Evolutionary conservation across 2,797 vertebrate species (phyloP).

Genomic region (Huso huso): DNA sequence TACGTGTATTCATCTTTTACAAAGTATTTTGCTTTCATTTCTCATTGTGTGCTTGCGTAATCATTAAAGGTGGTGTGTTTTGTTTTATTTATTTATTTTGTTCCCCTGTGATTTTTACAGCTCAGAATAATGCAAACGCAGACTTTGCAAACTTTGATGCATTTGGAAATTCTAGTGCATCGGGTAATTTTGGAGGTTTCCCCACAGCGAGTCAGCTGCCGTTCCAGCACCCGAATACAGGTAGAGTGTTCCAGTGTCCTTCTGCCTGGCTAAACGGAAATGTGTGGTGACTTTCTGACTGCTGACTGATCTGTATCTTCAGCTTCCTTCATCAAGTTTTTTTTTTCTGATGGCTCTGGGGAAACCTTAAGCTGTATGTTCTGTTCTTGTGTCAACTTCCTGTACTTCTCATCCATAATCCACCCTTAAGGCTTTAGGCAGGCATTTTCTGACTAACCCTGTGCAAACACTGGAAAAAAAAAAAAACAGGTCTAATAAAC

Average conservation of each 20-base stretch:
- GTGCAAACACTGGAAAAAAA: neutral
- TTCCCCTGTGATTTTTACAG: constrained; percentile 72
- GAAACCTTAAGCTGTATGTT: constrained; percentile 57
- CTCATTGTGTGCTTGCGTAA: constrained; percentile 46
- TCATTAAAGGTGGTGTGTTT: constrained; percentile 51
- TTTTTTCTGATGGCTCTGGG: constrained; percentile 56
- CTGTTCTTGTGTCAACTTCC: neutral
- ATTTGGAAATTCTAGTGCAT: constrained; percentile 79
- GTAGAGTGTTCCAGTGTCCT: constrained; percentile 56
- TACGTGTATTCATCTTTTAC: constrained; percentile 31
- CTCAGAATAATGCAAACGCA: constrained; percentile 83
- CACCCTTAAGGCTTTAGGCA: too few relatives aligned
- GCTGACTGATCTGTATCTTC: neutral
- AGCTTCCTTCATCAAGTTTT: constrained; percentile 32
- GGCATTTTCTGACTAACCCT: neutral
- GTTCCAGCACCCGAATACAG: constrained; percentile 86
- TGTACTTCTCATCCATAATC: too few relatives aligned
- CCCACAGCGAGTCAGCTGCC: constrained; percentile 75
- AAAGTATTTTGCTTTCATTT: constrained; percentile 21
- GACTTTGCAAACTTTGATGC: constrained; percentile 98
- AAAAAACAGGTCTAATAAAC: too few relatives aligned
- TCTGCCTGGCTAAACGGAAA: neutral
- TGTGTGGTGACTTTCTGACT: neutral
- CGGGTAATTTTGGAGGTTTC: constrained; percentile 79
- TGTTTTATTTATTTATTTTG: constrained; percentile 40